Base-by-base conservation (phyloP, 2,113 vertebrate genomes). In the Ceuthmochares aereus region DNA sequence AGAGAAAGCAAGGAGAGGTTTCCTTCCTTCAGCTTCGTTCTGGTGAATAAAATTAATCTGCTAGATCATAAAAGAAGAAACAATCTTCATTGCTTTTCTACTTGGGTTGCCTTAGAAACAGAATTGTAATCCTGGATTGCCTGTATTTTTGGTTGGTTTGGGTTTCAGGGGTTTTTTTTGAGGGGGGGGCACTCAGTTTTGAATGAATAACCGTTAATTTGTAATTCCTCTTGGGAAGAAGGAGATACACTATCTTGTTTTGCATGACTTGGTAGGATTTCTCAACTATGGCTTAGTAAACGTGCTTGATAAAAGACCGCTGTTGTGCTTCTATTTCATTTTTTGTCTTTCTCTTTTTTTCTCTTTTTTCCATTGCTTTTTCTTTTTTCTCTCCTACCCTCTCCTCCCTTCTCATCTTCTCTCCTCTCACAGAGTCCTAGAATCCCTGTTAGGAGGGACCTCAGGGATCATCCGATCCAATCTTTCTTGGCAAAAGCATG, bases 21-120 rank as follows among this genome's bases (percentile, higher is more conserved):
- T 97, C 85, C 84, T 94, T 96, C 88, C 88, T 89, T 91, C 32
- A 47, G 32, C 56, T 75, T 79, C 36, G 52, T 93, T 90, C 62
- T 85, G 32, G 34, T 73, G 18, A 72, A 78, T 72, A 91, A 93
- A 91, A 68, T 87, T 78, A 64, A 85, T 79, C 16, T 79, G 37
- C 42, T 77, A 59, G 40, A 82, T 60, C 40, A 85, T 68, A 89
- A 91, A 93, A 87, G 21, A 30, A 79, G 62, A 94, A 95, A 91
- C 43, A 96, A 66, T 49, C 29, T 70, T 89, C 32, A 45, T 11
- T 82, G 34, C 7, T 94, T 87, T 87, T 73, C n/a, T 74, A 30
- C 25, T 80, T 52, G 8, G 8, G 55, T 47, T 92, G n/a, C 67
- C 32, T 68, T 43, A 76, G 49, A 75, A 93, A 90, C 17, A 77